Conservation (phyloP, 2,888 invertebrate genomes). For the Spicauda simplicius region DNA sequence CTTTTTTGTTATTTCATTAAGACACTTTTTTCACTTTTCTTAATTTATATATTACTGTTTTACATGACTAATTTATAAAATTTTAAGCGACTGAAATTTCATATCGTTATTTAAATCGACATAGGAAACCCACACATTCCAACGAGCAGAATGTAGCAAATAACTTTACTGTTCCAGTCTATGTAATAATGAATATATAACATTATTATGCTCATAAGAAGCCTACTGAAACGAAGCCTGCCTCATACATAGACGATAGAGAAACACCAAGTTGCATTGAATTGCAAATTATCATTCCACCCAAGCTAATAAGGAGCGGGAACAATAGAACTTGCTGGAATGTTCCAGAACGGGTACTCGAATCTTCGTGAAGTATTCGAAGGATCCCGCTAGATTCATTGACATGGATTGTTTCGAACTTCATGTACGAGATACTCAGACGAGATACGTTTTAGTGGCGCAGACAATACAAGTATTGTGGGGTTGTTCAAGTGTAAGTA, state of each 20-base stretch:
- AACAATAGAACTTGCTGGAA: slow-evolving; percentile 16
- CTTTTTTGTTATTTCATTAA: too few relatives aligned
- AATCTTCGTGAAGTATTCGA: slow-evolving; percentile 20
- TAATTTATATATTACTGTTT: too few relatives aligned
- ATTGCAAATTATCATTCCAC: slow-evolving; percentile 9
- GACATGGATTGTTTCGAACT: slow-evolving; percentile 10
- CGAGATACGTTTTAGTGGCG: not conserved
- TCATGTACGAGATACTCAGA: slow-evolving; percentile 1
- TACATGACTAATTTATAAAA: too few relatives aligned
- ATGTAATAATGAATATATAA: not conserved
- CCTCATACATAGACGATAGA: not conserved
- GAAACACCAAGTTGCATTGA: slow-evolving; percentile 6
- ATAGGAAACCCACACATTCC: too few relatives aligned
- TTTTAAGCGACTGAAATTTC: too few relatives aligned
- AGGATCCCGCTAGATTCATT: slow-evolving; percentile 12
- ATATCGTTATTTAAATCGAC: too few relatives aligned
- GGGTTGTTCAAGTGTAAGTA: too few relatives aligned
- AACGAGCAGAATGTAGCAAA: too few relatives aligned
- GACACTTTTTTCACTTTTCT: too few relatives aligned
- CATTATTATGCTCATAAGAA: not conserved
- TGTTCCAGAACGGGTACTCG: slow-evolving; percentile 12
- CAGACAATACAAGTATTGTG: not conserved
- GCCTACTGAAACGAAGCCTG: not conserved
- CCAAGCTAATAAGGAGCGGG: slow-evolving; percentile 2
- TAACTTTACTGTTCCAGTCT: too few relatives aligned